A percentile compares a stretch with the other conserved stretches of the same genome.
phyloP scores from a whole-genome alignment of 2,113 vertebrate genomes.

The Hystrix brachyura region DNA sequence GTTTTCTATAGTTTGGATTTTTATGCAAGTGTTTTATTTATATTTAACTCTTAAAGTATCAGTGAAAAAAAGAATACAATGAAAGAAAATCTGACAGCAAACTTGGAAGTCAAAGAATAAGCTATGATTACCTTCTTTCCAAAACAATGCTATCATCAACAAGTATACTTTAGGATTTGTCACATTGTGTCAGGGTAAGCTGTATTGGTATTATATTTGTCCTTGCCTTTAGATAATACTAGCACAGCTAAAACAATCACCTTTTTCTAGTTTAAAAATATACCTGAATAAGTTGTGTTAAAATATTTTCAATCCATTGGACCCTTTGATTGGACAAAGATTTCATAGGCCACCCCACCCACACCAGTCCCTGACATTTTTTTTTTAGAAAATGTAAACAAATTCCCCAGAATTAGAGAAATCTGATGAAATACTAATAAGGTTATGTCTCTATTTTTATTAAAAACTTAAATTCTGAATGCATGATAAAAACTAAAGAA shows the following conservation, averaged over 20 bases:
- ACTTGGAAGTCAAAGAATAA: neutral
- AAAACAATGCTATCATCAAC: neutral
- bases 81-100: neutral
- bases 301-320: neutral
- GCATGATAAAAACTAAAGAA: neutral
- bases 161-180: neutral
- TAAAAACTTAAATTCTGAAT: constrained; percentile 33
- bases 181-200: neutral
- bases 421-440: neutral
- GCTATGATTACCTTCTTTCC: neutral
- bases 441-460: neutral
- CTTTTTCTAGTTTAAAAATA: neutral
- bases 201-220: neutral
- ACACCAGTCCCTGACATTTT: neutral
- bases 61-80: neutral
- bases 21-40: constrained; percentile 7
- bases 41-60: neutral
- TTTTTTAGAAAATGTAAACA: neutral
- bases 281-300: neutral
- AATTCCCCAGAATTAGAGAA: constrained; percentile 4
- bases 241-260: neutral
- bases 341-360: neutral
- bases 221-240: neutral
- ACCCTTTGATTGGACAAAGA: neutral
- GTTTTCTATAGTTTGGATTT: neutral